Conservation (phyloP, 2,797 vertebrate genomes). For the Acestrorhynchus altus region DNA sequence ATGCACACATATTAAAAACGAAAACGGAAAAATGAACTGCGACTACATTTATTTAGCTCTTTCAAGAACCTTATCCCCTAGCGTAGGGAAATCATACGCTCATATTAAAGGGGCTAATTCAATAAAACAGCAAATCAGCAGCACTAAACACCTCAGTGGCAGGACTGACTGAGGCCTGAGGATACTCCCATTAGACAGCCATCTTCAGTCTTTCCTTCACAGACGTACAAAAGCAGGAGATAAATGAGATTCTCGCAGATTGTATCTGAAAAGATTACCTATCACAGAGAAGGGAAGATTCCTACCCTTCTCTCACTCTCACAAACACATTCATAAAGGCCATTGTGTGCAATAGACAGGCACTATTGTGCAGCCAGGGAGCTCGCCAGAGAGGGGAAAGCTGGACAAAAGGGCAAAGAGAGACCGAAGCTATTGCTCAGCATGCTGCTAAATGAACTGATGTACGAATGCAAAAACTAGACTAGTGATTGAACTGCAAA, state of each 20-base stretch:
- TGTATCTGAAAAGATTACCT: conserved; percentile 59
- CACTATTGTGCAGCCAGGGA: conserved; percentile 69
- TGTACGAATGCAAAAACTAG: conserved; percentile 22
- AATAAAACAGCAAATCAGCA: neutral
- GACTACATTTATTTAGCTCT: too few species aligned
- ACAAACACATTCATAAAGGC: conserved; percentile 66
- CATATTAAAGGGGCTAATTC: neutral
- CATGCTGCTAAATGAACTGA: conserved; percentile 47
- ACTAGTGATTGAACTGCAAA: conserved; percentile 8
- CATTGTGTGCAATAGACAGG: conserved; percentile 73
- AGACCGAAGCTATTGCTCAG: conserved; percentile 58
- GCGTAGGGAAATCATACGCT: neutral
- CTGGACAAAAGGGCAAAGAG: conserved; percentile 63
- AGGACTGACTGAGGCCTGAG: neutral
- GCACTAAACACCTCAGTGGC: neutral
- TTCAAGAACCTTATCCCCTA: neutral
- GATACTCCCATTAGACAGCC: neutral
- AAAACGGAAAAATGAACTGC: too few species aligned
- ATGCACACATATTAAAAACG: too few species aligned
- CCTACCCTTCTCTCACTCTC: conserved; percentile 54
- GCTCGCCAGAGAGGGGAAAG: conserved; percentile 63
- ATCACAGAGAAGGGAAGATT: conserved; percentile 54
- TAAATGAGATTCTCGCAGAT: conserved; percentile 52
- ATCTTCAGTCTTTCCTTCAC: neutral
- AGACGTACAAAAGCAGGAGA: conserved; percentile 52